These are phyloP conservation scores for Leucopsar rothschildi DNA, from an alignment of 2,113 vertebrate species.

Conservation along the genomic window DNA sequence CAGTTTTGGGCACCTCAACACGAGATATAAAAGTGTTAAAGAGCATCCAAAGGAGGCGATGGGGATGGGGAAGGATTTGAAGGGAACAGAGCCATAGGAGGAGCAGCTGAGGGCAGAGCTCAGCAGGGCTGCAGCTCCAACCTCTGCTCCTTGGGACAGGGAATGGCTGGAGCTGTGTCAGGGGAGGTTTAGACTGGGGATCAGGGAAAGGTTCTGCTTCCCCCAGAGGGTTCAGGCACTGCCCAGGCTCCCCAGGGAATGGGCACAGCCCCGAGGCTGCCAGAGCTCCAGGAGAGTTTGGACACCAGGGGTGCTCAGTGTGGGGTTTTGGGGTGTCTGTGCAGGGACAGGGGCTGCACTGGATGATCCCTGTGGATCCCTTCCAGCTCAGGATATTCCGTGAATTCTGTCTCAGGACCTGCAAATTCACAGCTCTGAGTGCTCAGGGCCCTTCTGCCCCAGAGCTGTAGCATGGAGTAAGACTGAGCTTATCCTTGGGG, in stretches of 20 bases:
- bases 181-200: accelerated
- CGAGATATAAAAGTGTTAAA: accelerated
- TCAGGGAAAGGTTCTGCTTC: neutral
- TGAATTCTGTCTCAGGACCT: neutral
- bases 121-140: neutral
- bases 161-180: accelerated
- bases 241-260: neutral
- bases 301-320: neutral
- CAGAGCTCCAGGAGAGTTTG: neutral
- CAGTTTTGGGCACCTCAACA: neutral
- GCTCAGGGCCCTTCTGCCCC: neutral
- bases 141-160: neutral
- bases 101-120: neutral
- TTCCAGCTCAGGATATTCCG: neutral
- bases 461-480: accelerated
- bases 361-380: accelerated
- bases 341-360: accelerated
- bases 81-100: neutral
- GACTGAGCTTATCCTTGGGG: neutral
- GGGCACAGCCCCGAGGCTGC: neutral
- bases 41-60: neutral
- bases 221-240: neutral
- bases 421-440: neutral
- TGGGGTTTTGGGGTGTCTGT: neutral
- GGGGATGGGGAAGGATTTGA: neutral